Conservation (phyloP, 2,888 invertebrate genomes). For the Lysandra coridon region DNA sequence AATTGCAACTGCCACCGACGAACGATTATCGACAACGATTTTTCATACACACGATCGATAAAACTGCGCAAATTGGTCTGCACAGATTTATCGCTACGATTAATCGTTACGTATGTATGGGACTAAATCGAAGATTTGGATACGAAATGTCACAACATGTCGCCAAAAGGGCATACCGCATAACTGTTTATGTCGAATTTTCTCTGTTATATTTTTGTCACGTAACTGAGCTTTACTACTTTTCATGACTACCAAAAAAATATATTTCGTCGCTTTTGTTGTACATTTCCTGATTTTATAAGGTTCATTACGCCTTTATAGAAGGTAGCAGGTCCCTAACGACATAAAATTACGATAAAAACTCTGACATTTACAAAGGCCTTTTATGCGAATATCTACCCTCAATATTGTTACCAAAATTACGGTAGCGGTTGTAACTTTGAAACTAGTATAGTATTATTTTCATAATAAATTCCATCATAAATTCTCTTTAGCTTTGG, state of each 20-base stretch:
- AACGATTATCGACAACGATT: no score
- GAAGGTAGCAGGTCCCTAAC: neutral
- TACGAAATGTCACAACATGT: neutral
- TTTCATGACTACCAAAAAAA: neutral
- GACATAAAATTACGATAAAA: constrained; percentile 10
- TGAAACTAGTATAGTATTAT: neutral
- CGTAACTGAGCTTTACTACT: neutral
- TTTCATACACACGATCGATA: no score
- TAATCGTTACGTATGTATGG: no score
- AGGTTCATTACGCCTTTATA: neutral
- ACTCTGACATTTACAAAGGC: neutral
- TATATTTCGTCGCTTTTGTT: neutral
- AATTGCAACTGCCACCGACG: no score
- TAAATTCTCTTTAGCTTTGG: neutral
- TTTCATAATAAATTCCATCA: neutral
- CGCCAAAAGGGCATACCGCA: neutral
- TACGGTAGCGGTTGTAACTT: neutral
- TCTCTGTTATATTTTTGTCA: neutral
- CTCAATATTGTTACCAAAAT: neutral
- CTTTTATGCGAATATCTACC: neutral
- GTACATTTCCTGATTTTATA: neutral
- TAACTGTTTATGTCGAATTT: neutral
- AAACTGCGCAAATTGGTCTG: no score
- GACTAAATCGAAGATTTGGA: neutral
- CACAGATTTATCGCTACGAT: no score